Percentiles rank a stretch among this genome's conserved stretches.
Conservation (phyloP, 2,113 vertebrate species). For the Carassius auratus region DNA sequence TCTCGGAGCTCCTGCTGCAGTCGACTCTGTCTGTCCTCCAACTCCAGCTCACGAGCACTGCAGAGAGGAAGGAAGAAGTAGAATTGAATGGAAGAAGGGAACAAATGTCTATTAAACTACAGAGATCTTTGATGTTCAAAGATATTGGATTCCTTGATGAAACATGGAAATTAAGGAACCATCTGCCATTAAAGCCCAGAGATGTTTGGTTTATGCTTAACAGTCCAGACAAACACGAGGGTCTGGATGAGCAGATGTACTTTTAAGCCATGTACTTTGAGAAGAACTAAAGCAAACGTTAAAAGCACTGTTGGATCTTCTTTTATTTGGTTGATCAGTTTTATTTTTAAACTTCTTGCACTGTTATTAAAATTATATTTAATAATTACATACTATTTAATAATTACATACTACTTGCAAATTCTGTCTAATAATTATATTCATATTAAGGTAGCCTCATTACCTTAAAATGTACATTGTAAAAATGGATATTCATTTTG, state of each 20-base stretch:
- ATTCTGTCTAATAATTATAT: no score
- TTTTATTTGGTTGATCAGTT: neutral
- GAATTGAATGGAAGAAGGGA: neutral
- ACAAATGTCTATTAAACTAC: neutral
- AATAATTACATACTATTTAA: no score
- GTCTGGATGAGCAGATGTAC: neutral
- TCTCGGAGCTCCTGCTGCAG: constrained; percentile 96
- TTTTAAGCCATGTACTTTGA: neutral
- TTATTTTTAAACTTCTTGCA: neutral
- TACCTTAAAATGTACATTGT: neutral
- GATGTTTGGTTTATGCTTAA: neutral
- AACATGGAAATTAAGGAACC: neutral
- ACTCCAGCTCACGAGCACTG: constrained; percentile 94
- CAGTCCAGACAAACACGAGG: neutral
- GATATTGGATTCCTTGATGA: neutral
- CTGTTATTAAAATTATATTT: no score
- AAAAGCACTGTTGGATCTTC: neutral
- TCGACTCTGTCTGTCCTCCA: constrained; percentile 96
- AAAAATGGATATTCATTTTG: neutral
- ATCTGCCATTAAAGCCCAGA: neutral
- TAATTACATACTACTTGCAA: no score
- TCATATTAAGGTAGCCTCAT: no score
- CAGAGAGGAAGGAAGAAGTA: neutral
- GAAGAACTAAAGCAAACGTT: neutral
- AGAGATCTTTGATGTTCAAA: neutral